phyloP scores from a whole-genome alignment of 2,797 vertebrate species.

The Muraenolepis orangiensis region DNA sequence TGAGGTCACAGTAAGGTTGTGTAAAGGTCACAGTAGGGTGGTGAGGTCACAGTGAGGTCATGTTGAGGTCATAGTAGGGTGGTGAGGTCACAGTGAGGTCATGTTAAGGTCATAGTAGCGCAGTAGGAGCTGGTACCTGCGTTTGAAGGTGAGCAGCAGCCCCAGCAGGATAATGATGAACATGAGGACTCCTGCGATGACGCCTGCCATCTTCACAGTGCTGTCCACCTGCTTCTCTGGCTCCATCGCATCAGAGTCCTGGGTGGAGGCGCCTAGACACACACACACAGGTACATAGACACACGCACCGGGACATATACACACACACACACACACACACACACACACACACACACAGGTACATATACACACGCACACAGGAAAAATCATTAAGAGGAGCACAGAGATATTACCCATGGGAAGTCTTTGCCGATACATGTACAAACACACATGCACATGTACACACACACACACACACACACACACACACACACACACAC shows the following conservation, averaged over 20 bases:
- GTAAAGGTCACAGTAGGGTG: too few relatives aligned
- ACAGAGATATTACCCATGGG: conserved; percentile 39
- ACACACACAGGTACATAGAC: conserved; percentile 17
- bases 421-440: conserved; percentile 1
- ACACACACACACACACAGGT: conserved; percentile 6
- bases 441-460: not conserved
- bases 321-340: too few relatives aligned
- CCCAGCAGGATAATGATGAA: conserved; percentile 96
- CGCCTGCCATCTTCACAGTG: conserved; percentile 95
- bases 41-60: too few relatives aligned
- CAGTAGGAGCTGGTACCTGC: conserved; percentile 83
- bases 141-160: conserved; percentile 94
- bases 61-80: too few relatives aligned
- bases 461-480: conserved; percentile 8
- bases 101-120: too few relatives aligned
- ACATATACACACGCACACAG: conserved; percentile 14
- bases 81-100: too few relatives aligned
- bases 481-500: too few relatives aligned
- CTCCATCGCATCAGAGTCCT: conserved; percentile 94
- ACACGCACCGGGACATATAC: too few relatives aligned
- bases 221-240: conserved; percentile 95
- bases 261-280: conserved; percentile 86
- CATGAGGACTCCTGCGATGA: conserved; percentile 96
- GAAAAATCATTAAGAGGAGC: conserved; percentile 48
- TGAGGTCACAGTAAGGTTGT: too few relatives aligned